phyloP scores from a whole-genome alignment of 2,797 vertebrate genomes.

The Pangasius mekongensis region DNA sequence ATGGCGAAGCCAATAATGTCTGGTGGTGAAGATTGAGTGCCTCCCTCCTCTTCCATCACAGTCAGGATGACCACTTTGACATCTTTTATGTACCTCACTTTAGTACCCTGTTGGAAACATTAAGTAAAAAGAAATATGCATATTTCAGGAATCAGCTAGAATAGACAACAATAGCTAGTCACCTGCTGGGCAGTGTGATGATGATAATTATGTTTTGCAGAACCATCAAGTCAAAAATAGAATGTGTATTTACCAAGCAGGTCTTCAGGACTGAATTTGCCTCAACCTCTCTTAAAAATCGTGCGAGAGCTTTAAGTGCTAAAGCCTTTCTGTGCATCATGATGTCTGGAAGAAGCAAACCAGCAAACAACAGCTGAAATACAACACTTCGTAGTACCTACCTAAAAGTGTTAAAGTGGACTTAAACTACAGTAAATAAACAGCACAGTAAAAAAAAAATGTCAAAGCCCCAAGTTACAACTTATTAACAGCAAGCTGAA shows the following conservation, averaged over 20 bases:
- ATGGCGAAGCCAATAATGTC: neutral
- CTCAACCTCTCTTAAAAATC: neutral
- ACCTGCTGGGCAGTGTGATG: neutral
- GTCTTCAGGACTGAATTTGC: constrained; percentile 13
- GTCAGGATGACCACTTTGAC: constrained; percentile 2
- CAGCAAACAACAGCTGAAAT: neutral
- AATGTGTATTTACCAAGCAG: constrained; percentile 3
- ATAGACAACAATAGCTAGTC: neutral
- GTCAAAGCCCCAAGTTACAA: neutral
- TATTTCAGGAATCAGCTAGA: neutral
- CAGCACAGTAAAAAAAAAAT: neutral
- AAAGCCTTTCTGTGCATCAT: neutral
- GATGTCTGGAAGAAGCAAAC: neutral
- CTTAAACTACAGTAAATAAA: neutral
- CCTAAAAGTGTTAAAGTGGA: neutral
- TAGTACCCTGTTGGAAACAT: neutral
- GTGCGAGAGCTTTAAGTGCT: neutral
- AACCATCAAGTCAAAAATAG: neutral
- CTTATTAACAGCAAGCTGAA: neutral
- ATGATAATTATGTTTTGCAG: neutral
- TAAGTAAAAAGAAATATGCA: neutral
- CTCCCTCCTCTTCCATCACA: neutral
- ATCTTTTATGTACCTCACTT: neutral
- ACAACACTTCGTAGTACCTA: neutral
- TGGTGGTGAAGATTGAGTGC: neutral